Percentiles rank a stretch among this genome's conserved stretches.
Evolutionary conservation across 1,140 invertebrate species (phyloP).

Genomic region (Ectropis grisescens): DNA sequence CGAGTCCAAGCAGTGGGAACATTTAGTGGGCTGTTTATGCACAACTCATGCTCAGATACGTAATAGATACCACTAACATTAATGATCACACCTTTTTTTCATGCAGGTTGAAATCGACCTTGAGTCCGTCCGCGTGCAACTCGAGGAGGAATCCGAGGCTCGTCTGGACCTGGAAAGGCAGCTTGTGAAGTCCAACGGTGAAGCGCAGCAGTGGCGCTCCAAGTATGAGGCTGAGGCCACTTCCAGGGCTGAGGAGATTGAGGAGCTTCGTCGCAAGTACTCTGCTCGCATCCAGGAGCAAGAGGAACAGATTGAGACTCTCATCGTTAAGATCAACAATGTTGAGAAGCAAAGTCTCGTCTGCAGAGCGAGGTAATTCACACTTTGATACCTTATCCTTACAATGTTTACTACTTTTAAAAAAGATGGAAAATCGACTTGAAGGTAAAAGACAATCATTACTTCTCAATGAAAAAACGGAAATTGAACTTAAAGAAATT

Average conservation of each 20-base stretch:
- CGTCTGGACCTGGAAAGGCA: conserved; percentile 95
- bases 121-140: conserved; percentile 91
- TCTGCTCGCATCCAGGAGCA: conserved; percentile 92
- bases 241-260: conserved; percentile 93
- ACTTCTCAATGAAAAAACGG: no score
- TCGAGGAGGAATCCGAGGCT: conserved; percentile 96
- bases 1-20: no score
- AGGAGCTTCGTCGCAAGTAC: conserved; percentile 94
- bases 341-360: conserved; percentile 96
- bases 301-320: conserved; percentile 94
- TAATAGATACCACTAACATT: no score
- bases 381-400: not conserved
- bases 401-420: no score
- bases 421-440: no score
- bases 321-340: conserved; percentile 92
- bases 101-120: conserved; percentile 89
- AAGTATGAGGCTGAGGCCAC: conserved; percentile 94
- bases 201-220: conserved; percentile 88
- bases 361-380: conserved; percentile 87
- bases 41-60: no score
- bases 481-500: no score
- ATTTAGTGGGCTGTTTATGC: no score
- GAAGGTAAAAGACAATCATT: no score
- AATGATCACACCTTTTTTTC: no score
- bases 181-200: conserved; percentile 91